Percentiles rank a stretch among this genome's conserved stretches.
Conservation (phyloP, 2,113 vertebrate genomes). For the Proteles cristata region DNA sequence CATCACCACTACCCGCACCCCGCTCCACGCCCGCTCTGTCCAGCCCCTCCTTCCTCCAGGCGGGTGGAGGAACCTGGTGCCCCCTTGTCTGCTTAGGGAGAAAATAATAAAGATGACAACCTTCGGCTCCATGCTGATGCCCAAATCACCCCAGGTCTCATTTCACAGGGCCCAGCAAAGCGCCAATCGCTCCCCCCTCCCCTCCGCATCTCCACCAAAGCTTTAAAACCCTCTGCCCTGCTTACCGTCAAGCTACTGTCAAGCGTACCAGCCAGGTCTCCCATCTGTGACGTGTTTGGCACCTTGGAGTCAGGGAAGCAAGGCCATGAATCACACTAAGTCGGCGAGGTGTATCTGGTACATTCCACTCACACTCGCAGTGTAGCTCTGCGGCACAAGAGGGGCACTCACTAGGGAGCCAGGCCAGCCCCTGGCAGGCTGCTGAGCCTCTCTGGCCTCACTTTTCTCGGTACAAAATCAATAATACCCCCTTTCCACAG, state of each 20-base stretch:
- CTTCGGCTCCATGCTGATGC: background rate
- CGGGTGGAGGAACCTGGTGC: background rate
- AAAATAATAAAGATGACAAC: background rate
- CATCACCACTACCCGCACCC: background rate
- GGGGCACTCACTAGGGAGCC: background rate
- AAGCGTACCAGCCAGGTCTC: background rate
- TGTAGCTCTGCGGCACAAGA: background rate
- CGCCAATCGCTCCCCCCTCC: too few species aligned
- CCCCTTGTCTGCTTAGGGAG: background rate
- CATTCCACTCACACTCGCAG: background rate
- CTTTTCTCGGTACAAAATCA: background rate
- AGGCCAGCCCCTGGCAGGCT: background rate
- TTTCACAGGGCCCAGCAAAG: background rate
- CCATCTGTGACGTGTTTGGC: background rate
- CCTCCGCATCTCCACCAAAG: background rate
- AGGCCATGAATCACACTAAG: background rate
- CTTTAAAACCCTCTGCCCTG: background rate
- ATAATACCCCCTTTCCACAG: too few species aligned
- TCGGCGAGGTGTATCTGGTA: fast-evolving
- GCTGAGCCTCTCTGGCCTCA: background rate
- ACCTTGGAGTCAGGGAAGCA: background rate
- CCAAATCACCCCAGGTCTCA: background rate
- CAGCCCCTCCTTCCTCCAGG: background rate
- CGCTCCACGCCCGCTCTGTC: background rate
- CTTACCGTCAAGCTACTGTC: background rate